These are phyloP conservation scores for Chydorus sphaericus DNA, from an alignment of 2,888 invertebrate species.

Conservation along the genomic window DNA sequence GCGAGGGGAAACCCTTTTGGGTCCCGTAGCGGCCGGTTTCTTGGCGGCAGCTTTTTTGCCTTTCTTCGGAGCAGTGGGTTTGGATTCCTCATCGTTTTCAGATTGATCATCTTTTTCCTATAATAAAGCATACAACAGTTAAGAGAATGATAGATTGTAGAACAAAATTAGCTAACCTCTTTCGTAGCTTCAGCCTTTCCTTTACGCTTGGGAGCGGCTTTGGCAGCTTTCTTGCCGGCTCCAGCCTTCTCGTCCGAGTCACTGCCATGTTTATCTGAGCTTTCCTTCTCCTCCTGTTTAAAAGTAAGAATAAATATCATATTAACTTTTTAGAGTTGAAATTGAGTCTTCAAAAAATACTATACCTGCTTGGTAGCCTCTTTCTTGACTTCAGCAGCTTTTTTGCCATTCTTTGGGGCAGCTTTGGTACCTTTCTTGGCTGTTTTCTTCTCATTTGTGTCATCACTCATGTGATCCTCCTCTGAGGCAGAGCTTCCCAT, in stretches of 20 bases:
- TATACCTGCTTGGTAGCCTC: neutral
- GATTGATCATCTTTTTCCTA: neutral
- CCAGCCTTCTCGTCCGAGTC: neutral
- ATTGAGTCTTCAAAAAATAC: too few species aligned
- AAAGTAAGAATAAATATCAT: too few species aligned
- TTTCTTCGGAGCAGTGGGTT: neutral
- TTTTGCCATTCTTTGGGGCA: too few species aligned
- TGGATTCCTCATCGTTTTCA: neutral
- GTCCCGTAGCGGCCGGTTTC: neutral
- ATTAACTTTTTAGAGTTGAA: too few species aligned
- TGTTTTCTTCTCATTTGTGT: too few species aligned
- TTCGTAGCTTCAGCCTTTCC: neutral
- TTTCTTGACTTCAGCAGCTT: neutral
- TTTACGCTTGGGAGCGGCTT: neutral
- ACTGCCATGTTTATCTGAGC: neutral
- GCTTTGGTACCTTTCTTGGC: too few species aligned
- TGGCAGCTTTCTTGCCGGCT: neutral
- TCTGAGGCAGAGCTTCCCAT: too few species aligned
- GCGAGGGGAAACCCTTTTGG: constrained; percentile 6
- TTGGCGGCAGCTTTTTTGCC: neutral
- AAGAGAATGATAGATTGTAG: neutral
- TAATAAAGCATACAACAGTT: neutral
- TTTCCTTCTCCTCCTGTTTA: neutral
- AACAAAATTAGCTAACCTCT: neutral
- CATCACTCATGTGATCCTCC: too few species aligned